These are phyloP conservation scores for Jordanella pulchra DNA, from an alignment of 2,797 vertebrate species.

Conservation along the genomic window DNA sequence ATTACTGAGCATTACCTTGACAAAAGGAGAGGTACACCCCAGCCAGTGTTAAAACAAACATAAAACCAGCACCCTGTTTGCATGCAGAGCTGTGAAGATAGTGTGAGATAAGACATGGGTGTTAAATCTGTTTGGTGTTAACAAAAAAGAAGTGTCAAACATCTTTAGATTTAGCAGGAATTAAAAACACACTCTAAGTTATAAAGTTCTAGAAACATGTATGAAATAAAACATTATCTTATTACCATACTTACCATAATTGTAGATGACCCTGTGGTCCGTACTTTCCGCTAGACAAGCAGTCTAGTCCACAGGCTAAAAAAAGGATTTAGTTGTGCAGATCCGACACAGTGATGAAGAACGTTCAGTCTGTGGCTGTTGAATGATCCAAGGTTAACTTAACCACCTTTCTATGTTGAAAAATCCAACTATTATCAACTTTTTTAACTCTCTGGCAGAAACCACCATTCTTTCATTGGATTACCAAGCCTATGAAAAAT, in stretches of 20 bases:
- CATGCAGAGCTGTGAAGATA: slow-evolving; percentile 11
- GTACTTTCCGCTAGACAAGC: too few relatives aligned
- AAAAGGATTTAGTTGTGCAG: not conserved
- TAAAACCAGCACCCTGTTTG: slow-evolving; percentile 26
- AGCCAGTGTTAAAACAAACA: slow-evolving; percentile 43
- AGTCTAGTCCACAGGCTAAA: too few relatives aligned
- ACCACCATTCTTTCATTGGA: not conserved
- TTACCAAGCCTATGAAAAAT: not conserved
- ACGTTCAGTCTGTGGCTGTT: not conserved
- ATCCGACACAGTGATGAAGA: not conserved
- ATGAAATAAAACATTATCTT: slow-evolving; percentile 3
- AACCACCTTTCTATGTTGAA: not conserved
- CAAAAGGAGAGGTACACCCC: slow-evolving; percentile 49
- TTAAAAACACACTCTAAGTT: slow-evolving; percentile 12
- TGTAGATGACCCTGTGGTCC: too few relatives aligned
- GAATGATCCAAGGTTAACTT: not conserved
- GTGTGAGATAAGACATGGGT: slow-evolving; percentile 7
- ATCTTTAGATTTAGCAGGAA: slow-evolving; percentile 31
- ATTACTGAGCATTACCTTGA: slow-evolving; percentile 69
- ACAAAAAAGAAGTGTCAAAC: slow-evolving; percentile 27
- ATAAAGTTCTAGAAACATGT: slow-evolving; percentile 18
- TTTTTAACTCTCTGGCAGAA: not conserved
- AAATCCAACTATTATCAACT: not conserved
- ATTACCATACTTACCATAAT: too few relatives aligned
- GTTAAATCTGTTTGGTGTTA: slow-evolving; percentile 40